Conservation (phyloP, 2,797 vertebrate genomes). For the Furcifer pardalis region DNA sequence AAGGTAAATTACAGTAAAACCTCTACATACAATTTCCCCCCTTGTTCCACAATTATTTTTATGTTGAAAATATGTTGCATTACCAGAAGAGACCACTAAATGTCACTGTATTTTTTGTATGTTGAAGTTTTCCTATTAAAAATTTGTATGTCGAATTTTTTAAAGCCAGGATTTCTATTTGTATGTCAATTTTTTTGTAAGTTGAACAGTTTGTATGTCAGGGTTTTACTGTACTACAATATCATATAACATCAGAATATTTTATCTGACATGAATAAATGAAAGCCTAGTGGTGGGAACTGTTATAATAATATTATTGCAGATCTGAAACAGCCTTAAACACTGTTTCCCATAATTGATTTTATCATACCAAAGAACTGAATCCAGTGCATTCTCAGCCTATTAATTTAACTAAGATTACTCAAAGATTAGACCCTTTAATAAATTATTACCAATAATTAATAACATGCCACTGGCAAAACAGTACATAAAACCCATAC, state of each 20-base stretch:
- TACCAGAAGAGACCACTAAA: too few species aligned
- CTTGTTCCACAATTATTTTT: too few species aligned
- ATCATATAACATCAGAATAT: background rate
- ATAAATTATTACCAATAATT: background rate
- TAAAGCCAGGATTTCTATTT: too few species aligned
- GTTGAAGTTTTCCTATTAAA: too few species aligned
- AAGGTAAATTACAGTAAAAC: background rate
- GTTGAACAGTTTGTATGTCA: too few species aligned
- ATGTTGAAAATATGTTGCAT: too few species aligned
- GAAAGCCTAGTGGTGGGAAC: background rate
- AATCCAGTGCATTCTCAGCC: background rate
- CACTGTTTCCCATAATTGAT: background rate
- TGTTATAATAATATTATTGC: background rate
- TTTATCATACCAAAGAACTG: slow-evolving; percentile 4
- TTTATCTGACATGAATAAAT: slow-evolving; percentile 25
- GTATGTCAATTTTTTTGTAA: too few species aligned
- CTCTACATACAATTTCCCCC: too few species aligned
- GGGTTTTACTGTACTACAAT: too few species aligned
- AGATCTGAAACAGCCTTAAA: background rate
- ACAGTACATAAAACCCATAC: background rate
- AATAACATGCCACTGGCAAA: background rate
- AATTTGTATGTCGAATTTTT: too few species aligned
- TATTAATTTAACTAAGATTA: rapidly evolving
- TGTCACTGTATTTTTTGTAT: too few species aligned
- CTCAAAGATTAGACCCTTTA: background rate